Conservation (phyloP, 1,140 invertebrate genomes). For the Archivesica marissinica region DNA sequence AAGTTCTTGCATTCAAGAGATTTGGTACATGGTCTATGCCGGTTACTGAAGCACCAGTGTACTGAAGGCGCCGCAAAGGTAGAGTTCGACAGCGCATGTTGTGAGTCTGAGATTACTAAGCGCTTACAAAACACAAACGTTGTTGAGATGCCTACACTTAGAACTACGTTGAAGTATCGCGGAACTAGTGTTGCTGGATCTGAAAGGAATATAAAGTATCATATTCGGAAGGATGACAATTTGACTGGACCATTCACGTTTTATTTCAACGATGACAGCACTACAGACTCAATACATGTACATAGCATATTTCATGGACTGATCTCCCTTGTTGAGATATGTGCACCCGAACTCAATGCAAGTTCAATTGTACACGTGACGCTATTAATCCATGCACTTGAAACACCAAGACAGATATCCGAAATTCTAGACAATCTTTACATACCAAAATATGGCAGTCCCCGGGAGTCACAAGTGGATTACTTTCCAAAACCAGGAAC, state of each 20-base stretch:
- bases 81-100: neutral
- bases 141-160: neutral
- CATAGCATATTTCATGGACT: neutral
- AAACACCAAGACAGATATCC: neutral
- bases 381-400: neutral
- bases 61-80: neutral
- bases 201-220: neutral
- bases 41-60: conserved; percentile 19
- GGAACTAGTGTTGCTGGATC: conserved; percentile 4
- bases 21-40: neutral
- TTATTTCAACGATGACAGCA: neutral
- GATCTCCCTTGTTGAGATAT: neutral
- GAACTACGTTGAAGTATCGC: conserved; percentile 11
- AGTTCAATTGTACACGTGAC: neutral
- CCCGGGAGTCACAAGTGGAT: neutral
- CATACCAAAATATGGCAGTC: conserved; percentile 12
- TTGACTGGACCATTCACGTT: neutral
- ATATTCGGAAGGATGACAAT: neutral
- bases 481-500: conserved; percentile 49
- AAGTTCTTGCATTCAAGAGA: conserved; percentile 27
- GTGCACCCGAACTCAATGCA: neutral
- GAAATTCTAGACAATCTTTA: conserved; percentile 1
- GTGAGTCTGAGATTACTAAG: neutral
- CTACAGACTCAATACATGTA: neutral
- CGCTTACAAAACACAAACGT: neutral